Evolutionary conservation across 2,797 vertebrate genomes (phyloP), one percentile per base, ranked within the genome.

Genomic region (Austrolebias charrua): DNA sequence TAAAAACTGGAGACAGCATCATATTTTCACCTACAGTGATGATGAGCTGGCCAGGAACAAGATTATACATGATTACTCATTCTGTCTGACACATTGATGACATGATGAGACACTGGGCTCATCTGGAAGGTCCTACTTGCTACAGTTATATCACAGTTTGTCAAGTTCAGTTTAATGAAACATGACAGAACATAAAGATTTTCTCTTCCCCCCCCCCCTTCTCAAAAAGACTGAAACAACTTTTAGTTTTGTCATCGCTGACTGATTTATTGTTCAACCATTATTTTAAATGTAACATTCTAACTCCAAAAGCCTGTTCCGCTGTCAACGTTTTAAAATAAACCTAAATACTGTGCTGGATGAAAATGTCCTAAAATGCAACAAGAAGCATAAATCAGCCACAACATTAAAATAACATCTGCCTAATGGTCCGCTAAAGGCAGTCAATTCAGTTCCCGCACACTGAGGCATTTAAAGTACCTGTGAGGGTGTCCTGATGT

Each of bases 21-120:
- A 51, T 24, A 60, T 53, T 76, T 78, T 77, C 56, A 75, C 64
- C 74, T 63, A 61, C 70, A 76, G 80, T 71, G 70, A 71, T 53
- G 75, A 77, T 71, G 80, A 79, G 66, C 47, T 16, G 56, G 50
- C 40, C 40, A 16, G 24, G 53, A 47, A 43, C 6, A 46, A 13
- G 66, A 73, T 77, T 69, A 80, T 64, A 72, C 63, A 71, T 40
- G 18, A 55, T 68, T 45, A 60, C 55, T 74, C 74, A 72, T 20
- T 52, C 61, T 11, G 71, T 59, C 72, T 69, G 64, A 66, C 60
- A 57, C 46, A 6, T 53, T 2, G 14, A 33, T 60, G 66, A 73
- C 66, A 75, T 57, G 29, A 31, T 55, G 66, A 63, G 61, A 77
- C 63, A 16, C 20, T 50, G 57, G 43, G 16, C 52, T 48, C 50